Evolutionary conservation across 2,888 invertebrate species (phyloP).

Genomic region (Phengaris alcon): DNA sequence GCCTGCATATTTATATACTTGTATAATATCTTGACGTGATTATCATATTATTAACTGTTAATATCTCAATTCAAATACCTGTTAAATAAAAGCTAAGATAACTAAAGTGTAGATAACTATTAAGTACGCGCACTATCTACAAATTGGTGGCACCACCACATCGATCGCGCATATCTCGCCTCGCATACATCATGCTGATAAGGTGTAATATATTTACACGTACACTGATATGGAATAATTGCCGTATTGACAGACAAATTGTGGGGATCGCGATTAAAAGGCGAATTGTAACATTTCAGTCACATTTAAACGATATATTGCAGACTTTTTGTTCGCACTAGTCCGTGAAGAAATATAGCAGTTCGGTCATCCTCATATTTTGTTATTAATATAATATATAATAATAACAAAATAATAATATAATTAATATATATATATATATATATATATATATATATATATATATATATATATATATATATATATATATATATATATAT

Average conservation of each 20-base stretch:
- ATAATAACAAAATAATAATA: too few relatives aligned
- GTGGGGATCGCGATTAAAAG: background rate
- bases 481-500: too few relatives aligned
- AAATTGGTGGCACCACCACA: background rate
- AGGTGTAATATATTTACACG: conserved; percentile 10
- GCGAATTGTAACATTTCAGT: background rate
- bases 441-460: too few relatives aligned
- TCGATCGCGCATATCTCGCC: background rate
- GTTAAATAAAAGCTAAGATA: background rate
- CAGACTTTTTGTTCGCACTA: background rate
- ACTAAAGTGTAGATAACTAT: background rate
- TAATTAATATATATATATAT: too few relatives aligned
- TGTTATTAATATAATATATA: too few relatives aligned
- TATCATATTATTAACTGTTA: background rate
- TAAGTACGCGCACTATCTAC: background rate
- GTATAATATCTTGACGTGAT: too few relatives aligned
- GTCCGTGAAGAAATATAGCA: too few relatives aligned
- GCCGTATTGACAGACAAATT: conserved; percentile 14
- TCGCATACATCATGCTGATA: conserved; percentile 4
- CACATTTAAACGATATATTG: background rate
- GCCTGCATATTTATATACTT: too few relatives aligned
- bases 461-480: too few relatives aligned
- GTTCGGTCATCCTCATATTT: too few relatives aligned
- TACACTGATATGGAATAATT: background rate
- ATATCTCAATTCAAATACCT: background rate